Conservation (phyloP, 2,113 vertebrate genomes). For the Hucho hucho region DNA sequence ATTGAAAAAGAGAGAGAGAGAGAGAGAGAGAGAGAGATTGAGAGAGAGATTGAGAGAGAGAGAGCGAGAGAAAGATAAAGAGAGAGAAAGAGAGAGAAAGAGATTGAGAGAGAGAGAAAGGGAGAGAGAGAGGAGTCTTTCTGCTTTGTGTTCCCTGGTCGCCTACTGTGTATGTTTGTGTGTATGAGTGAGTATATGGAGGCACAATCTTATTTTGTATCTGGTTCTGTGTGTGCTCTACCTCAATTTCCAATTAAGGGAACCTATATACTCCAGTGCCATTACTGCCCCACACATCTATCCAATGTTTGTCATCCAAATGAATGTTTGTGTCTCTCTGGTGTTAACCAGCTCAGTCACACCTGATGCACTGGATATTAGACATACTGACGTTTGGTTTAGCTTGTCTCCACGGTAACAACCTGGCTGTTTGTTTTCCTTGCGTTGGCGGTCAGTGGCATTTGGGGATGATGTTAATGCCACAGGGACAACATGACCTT, state of each 20-base stretch:
- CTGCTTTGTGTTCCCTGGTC: background rate
- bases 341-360: no score
- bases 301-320: no score
- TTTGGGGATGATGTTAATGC: constrained; percentile 67
- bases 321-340: no score
- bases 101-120: background rate
- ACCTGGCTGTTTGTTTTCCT: constrained; percentile 53
- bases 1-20: background rate
- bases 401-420: constrained; percentile 6
- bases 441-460: constrained; percentile 61
- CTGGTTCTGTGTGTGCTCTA: no score
- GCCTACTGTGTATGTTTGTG: no score
- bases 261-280: background rate
- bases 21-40: background rate
- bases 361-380: no score
- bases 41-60: background rate
- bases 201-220: no score
- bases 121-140: background rate
- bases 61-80: background rate
- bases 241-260: no score
- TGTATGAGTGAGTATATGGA: no score
- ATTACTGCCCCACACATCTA: background rate
- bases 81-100: background rate
- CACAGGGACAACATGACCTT: constrained; percentile 68
- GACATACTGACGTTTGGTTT: no score